Evolutionary conservation across 2,797 vertebrate genomes (phyloP), one percentile per base, ranked within the genome.

Genomic region (Lagodon rhomboides): DNA sequence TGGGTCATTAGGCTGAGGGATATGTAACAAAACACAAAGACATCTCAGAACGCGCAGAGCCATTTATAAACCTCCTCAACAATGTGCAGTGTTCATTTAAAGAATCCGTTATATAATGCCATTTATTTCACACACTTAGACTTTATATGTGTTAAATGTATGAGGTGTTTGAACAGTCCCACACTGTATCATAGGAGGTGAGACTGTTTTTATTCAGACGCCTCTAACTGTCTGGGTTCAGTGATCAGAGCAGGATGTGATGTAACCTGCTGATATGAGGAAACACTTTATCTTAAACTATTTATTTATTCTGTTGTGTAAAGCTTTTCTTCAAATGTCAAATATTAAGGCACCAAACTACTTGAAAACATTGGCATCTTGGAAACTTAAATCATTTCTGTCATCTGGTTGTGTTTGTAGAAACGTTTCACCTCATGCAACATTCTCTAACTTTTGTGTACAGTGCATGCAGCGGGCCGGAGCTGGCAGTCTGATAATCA

Each of bases 151-250:
- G 58, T 72, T 60, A 53, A 44, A 1, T 56, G 20, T 43, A 7
- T 50, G 44, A 38, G 12, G 22, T n/a, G 20, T 66, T 54, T 66
- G 55, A 75, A 56, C 49, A 61, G 79, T 84, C 78, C 73, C 68
- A 74, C 63, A 43, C 17, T 63, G 23, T 38, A 43, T 73, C 11
- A 65, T 54, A 58, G 79, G 62, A 72, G 22, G 38, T 76, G 68
- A 74, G 15, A 34, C 0, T 74, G 12, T 69, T 68, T 66, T 74
- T 46, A 75, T 53, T 77, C 61, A 73, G 51, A 66, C 73, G 0
- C 41, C 12, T 84, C 55, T 70, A 49, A 49, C 67, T 58, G 15
- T 64, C 30, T 61, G 55, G 25, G 20, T 63, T 72, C 43, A 49
- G 63, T 60, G 34, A 73, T 59, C 73, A 73, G 20, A 46, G 8